Conservation (phyloP, 2,113 vertebrate species). For the Neodontobutis hainanensis region DNA sequence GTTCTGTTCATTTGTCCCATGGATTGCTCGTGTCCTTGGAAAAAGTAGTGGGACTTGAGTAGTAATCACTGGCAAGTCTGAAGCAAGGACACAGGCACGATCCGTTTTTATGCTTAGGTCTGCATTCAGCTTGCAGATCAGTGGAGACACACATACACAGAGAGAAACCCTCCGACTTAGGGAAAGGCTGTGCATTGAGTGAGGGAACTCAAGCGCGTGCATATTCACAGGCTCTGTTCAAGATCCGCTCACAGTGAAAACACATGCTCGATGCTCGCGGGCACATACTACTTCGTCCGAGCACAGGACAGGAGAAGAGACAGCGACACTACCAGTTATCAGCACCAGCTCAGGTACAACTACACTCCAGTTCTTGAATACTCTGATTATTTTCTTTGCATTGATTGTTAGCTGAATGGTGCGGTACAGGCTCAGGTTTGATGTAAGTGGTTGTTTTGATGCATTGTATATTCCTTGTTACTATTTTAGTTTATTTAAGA, state of each 20-base stretch:
- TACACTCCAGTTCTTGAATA: conserved; percentile 15
- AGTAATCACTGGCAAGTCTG: conserved; percentile 64
- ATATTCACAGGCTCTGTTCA: conserved; percentile 51
- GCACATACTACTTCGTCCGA: conserved; percentile 53
- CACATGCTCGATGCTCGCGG: conserved; percentile 41
- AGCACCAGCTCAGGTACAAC: conserved; percentile 66
- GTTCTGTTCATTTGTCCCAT: conserved; percentile 42
- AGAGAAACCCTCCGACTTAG: conserved; percentile 30
- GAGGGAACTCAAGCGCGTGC: conserved; percentile 48
- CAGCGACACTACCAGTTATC: conserved; percentile 34
- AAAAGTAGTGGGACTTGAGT: conserved; percentile 26
- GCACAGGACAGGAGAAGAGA: conserved; percentile 35
- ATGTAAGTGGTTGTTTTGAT: conserved; percentile 11
- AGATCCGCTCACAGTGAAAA: conserved; percentile 45
- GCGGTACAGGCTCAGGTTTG: conserved; percentile 24
- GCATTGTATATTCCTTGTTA: neutral
- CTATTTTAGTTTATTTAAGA: neutral
- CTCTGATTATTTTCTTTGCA: conserved; percentile 1
- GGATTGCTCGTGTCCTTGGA: conserved; percentile 44
- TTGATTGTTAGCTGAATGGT: neutral
- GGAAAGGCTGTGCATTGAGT: conserved; percentile 57
- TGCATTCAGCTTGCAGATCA: conserved; percentile 68
- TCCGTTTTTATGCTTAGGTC: conserved; percentile 77
- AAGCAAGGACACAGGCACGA: conserved; percentile 61
- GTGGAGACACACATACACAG: conserved; percentile 27